Evolutionary conservation across 2,888 invertebrate genomes (phyloP).

Genomic region (Malacosoma neustria): DNA sequence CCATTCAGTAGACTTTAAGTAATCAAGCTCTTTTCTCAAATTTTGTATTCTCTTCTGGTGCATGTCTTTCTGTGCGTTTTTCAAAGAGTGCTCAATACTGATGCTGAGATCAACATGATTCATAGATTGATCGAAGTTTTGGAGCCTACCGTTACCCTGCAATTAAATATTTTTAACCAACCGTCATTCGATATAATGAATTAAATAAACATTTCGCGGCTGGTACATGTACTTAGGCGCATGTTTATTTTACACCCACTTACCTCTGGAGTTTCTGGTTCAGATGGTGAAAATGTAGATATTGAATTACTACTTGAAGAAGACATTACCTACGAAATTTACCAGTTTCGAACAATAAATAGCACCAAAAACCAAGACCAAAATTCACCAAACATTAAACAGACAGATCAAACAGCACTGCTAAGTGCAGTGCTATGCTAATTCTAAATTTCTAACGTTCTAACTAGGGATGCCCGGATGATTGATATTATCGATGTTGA

Average conservation of each 20-base stretch:
- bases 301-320: conserved; percentile 63
- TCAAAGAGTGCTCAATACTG: conserved; percentile 71
- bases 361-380: not conserved
- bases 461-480: too few species aligned
- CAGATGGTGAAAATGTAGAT: conserved; percentile 58
- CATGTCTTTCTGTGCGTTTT: conserved; percentile 76
- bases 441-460: too few species aligned
- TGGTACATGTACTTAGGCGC: too few species aligned
- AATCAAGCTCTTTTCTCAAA: conserved; percentile 83
- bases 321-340: conserved; percentile 44
- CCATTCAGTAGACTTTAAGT: conserved; percentile 87
- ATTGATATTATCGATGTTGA: too few species aligned
- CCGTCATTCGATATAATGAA: too few species aligned
- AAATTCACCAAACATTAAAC: too few species aligned
- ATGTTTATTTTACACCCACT: too few species aligned
- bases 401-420: too few species aligned
- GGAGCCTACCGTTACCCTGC: conserved; percentile 21
- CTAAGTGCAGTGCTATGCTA: too few species aligned
- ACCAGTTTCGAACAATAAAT: not conserved
- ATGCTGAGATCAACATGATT: conserved; percentile 70
- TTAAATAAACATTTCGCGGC: too few species aligned
- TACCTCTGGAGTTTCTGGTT: conserved; percentile 62
- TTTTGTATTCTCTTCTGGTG: conserved; percentile 82
- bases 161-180: too few species aligned
- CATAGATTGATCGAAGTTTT: conserved; percentile 60